Conservation (phyloP, 2,113 vertebrate genomes). For the Ellobius talpinus region DNA sequence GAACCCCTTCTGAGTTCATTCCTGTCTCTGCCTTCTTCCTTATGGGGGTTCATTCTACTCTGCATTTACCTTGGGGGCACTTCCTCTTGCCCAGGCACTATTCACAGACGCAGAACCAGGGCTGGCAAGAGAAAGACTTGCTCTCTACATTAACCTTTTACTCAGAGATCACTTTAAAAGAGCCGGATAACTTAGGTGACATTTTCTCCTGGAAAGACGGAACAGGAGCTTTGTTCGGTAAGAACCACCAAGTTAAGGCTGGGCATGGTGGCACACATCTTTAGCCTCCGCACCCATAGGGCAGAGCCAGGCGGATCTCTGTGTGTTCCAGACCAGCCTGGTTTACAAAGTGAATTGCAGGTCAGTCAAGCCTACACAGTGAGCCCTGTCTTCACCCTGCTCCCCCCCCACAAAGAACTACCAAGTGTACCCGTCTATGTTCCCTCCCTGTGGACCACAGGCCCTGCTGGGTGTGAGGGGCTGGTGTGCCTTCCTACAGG, state of each 20-base stretch:
- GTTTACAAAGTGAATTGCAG: neutral
- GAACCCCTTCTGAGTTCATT: neutral
- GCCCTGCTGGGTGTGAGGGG: neutral
- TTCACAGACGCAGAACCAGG: neutral
- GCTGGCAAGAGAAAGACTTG: constrained; percentile 3
- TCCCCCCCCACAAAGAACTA: neutral
- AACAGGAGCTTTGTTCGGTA: neutral
- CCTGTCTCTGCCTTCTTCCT: neutral
- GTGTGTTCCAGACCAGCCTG: neutral
- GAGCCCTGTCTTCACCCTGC: neutral
- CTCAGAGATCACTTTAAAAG: neutral
- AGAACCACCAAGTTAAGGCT: neutral
- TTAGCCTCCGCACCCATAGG: neutral
- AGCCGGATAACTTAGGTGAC: neutral
- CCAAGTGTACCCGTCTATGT: neutral
- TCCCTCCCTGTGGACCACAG: neutral
- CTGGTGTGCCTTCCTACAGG: neutral
- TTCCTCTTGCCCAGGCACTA: neutral
- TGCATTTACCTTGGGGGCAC: neutral
- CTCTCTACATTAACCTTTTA: neutral
- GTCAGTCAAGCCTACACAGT: neutral
- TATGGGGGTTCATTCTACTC: neutral
- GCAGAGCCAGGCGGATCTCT: neutral
- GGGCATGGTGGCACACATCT: neutral
- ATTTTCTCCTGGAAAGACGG: neutral